phyloP scores from a whole-genome alignment of 2,113 vertebrate genomes.

The Tetraodon nigroviridis region DNA sequence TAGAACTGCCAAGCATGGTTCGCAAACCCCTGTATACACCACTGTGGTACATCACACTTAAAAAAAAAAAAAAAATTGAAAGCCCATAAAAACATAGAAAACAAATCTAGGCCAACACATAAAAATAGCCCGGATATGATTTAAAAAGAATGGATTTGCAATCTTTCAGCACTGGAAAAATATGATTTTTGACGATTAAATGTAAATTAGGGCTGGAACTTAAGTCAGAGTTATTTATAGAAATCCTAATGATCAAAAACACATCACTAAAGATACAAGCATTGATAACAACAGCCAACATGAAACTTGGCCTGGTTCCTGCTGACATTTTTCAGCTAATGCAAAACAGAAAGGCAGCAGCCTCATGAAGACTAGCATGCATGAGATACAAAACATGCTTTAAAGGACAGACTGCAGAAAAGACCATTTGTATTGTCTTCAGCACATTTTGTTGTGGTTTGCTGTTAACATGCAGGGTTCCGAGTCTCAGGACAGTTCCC shows the following conservation, averaged over 20 bases:
- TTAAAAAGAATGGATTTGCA: too few relatives aligned
- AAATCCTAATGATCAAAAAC: constrained; percentile 18
- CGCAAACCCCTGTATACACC: constrained; percentile 31
- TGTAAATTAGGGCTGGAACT: constrained; percentile 16
- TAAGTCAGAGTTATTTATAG: constrained; percentile 1
- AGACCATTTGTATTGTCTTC: too few relatives aligned
- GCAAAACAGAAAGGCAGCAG: constrained; percentile 67
- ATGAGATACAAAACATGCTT: constrained; percentile 2
- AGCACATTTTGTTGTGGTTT: too few relatives aligned
- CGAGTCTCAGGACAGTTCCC: background rate
- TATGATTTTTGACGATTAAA: background rate
- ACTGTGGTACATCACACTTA: background rate
- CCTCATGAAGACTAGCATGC: constrained; percentile 36
- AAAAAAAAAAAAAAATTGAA: too few relatives aligned
- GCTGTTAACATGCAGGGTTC: too few relatives aligned
- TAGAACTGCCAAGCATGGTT: constrained; percentile 54
- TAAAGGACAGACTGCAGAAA: too few relatives aligned
- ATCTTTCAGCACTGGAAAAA: background rate
- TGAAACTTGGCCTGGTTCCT: constrained; percentile 29
- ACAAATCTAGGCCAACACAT: too few relatives aligned
- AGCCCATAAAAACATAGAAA: too few relatives aligned
- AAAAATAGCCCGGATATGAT: too few relatives aligned
- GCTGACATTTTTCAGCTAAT: constrained; percentile 54
- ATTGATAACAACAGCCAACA: constrained; percentile 12
- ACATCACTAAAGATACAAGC: constrained; percentile 16